Percentiles rank a stretch among this genome's conserved stretches.
Conservation (phyloP, 2,113 vertebrate genomes). For the Tiliqua scincoides region DNA sequence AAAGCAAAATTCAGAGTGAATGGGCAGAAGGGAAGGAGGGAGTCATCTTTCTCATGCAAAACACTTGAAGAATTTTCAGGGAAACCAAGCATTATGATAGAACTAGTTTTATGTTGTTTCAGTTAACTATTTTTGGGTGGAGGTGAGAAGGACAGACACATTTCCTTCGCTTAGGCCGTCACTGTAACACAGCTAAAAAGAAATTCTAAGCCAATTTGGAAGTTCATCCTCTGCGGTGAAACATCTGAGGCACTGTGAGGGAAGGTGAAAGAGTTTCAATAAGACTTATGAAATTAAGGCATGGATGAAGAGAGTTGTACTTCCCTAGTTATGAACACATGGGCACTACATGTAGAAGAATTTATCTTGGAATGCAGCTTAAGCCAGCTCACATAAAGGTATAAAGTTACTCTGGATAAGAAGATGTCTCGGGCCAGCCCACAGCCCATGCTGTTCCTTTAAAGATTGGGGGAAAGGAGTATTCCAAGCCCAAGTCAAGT, state of each 20-base stretch:
- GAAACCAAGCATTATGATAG: background rate
- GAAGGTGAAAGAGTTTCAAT: background rate
- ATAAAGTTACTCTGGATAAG: background rate
- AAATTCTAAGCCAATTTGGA: no score
- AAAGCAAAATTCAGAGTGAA: background rate
- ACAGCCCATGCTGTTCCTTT: no score
- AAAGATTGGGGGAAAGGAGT: no score
- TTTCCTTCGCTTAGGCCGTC: no score
- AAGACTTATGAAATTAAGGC: background rate
- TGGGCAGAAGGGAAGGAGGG: background rate
- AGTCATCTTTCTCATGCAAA: no score
- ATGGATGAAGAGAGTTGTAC: background rate
- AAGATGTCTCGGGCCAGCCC: background rate
- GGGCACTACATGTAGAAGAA: background rate
- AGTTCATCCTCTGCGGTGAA: no score
- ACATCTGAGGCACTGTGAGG: no score
- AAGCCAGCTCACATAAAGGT: background rate
- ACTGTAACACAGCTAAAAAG: no score
- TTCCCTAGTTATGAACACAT: background rate
- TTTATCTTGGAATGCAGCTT: background rate
- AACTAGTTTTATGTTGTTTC: background rate
- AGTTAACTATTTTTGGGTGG: no score
- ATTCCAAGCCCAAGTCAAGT: no score
- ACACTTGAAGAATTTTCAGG: background rate
- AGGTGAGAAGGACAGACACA: background rate